Evolutionary conservation across 1,140 invertebrate species (phyloP).

Genomic region (Drosophila mayri): DNA sequence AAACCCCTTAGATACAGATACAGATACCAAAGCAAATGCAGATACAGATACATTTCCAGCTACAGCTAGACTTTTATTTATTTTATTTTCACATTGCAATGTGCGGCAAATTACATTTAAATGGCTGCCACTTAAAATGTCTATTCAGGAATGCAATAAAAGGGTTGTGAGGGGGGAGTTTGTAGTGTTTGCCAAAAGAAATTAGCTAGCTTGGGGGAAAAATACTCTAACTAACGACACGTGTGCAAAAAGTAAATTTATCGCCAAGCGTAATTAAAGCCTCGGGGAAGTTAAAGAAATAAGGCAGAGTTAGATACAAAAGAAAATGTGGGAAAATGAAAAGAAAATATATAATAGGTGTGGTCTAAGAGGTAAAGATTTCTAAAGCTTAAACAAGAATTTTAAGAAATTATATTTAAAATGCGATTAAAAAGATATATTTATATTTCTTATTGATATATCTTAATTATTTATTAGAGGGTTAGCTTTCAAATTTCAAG

Average conservation of each 20-base stretch:
- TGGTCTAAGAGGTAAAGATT: background rate
- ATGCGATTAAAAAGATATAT: too few relatives aligned
- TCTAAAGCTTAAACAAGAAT: background rate
- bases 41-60: conserved; percentile 19
- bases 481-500: background rate
- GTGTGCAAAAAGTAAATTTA: conserved; percentile 23
- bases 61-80: conserved; percentile 27
- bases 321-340: background rate
- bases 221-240: conserved; percentile 38
- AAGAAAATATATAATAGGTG: background rate
- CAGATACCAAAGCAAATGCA: conserved; percentile 15
- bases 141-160: conserved; percentile 3
- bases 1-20: conserved; percentile 32
- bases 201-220: background rate
- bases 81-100: conserved; percentile 36
- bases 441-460: too few relatives aligned
- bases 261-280: conserved; percentile 1
- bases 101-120: conserved; percentile 70
- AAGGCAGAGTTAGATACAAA: background rate
- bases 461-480: background rate
- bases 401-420: too few relatives aligned
- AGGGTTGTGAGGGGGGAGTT: conserved; percentile 1
- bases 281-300: background rate
- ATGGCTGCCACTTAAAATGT: conserved; percentile 72
- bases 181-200: conserved; percentile 3